Conservation (phyloP, 2,797 vertebrate genomes). For the Schizopygopsis malacanthus region DNA sequence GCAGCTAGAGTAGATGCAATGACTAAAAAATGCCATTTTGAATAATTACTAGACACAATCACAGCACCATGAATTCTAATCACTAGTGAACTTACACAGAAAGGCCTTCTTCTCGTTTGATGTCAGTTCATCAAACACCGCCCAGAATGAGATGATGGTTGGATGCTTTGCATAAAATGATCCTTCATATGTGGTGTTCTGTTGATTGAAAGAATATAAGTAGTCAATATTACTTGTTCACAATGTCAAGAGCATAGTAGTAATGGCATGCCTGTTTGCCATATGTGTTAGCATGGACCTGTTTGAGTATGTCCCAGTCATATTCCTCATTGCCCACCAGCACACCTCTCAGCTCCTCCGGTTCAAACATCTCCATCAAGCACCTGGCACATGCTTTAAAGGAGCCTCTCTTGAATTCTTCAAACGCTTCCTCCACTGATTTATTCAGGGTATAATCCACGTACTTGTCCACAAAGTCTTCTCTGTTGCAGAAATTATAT, state of each 20-base stretch:
- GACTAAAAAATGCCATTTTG: neutral
- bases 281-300: conserved; percentile 74
- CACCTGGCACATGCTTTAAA: conserved; percentile 90
- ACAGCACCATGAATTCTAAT: neutral
- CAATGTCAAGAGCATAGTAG: neutral
- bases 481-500: conserved; percentile 64
- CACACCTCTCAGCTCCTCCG: conserved; percentile 90
- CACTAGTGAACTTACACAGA: conserved; percentile 69
- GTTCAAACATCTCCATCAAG: conserved; percentile 90
- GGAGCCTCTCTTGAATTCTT: conserved; percentile 89
- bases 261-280: neutral
- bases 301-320: conserved; percentile 90
- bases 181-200: conserved; percentile 67
- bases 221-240: neutral
- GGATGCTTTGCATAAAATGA: conserved; percentile 53
- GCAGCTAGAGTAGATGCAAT: neutral
- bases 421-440: conserved; percentile 87
- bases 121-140: conserved; percentile 69
- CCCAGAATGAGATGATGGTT: conserved; percentile 77
- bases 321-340: conserved; percentile 92
- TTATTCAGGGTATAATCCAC: conserved; percentile 72
- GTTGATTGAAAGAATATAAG: neutral
- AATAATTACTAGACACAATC: neutral
- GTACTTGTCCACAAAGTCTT: conserved; percentile 73
- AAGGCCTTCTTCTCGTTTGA: conserved; percentile 75